A percentile compares a stretch with the other conserved stretches of the same genome.
These are phyloP conservation scores for Ataeniobius toweri DNA, from an alignment of 2,797 vertebrate genomes.

Conservation along the genomic window DNA sequence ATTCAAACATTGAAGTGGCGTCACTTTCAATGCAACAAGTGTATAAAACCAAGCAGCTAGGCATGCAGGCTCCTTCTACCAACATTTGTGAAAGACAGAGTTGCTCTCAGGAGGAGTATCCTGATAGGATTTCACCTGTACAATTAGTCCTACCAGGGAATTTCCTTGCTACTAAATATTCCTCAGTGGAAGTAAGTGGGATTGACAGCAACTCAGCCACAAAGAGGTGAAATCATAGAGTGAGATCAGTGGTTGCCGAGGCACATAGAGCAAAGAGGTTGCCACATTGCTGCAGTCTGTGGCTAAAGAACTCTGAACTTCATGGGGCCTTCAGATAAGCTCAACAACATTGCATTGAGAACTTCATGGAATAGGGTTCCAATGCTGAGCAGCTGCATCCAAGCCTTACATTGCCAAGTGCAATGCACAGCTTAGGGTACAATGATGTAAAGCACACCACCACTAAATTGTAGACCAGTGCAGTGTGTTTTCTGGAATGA, in stretches of 20 bases:
- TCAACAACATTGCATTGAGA: neutral
- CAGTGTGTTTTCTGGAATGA: no score
- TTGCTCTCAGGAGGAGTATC: neutral
- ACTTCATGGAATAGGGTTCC: neutral
- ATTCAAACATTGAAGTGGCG: neutral
- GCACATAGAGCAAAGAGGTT: neutral
- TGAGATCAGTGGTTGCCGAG: neutral
- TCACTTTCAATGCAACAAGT: neutral
- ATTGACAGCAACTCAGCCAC: neutral
- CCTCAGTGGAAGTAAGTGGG: neutral
- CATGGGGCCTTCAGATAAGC: neutral
- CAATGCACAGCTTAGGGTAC: no score
- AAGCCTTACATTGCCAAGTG: neutral
- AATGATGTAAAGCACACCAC: no score
- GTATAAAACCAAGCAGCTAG: neutral
- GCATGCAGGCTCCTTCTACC: neutral
- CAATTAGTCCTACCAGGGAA: neutral
- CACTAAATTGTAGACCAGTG: no score
- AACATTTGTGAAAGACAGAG: neutral
- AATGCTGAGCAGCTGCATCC: neutral
- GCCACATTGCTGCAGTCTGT: no score
- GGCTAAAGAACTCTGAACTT: neutral
- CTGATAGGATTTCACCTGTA: neutral
- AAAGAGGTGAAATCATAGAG: neutral
- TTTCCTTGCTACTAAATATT: neutral